A percentile compares a stretch with the other conserved stretches of the same genome.
Conservation (phyloP, 2,888 invertebrate species). For the Ryuthela nishihirai region DNA sequence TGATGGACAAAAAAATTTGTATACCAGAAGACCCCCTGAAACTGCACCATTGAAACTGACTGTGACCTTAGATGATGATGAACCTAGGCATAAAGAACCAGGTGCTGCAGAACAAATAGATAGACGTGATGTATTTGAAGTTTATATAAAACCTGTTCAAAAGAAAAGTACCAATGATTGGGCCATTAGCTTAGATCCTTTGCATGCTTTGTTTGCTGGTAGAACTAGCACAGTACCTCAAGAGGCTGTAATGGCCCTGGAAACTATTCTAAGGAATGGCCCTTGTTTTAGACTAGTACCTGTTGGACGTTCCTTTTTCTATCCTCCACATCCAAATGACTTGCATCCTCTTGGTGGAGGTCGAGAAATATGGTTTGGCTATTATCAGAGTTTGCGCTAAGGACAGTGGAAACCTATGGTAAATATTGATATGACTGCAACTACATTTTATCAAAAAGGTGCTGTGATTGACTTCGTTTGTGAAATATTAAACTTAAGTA, state of each 20-base stretch:
- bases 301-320: constrained; percentile 34
- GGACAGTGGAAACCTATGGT: constrained; percentile 38
- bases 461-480: constrained; percentile 25
- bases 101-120: too few species aligned
- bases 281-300: constrained; percentile 27
- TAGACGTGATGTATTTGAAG: constrained; percentile 12
- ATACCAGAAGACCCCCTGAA: constrained; percentile 54
- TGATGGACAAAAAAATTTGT: constrained; percentile 57
- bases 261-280: constrained; percentile 31
- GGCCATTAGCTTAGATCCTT: constrained; percentile 27
- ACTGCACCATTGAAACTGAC: constrained; percentile 42
- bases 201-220: constrained; percentile 22
- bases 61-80: constrained; percentile 3
- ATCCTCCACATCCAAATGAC: constrained; percentile 10
- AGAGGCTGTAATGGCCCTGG: constrained; percentile 35
- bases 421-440: constrained; percentile 35
- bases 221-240: constrained; percentile 8
- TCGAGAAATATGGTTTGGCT: constrained; percentile 40
- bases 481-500: background rate
- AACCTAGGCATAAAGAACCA: constrained; percentile 8
- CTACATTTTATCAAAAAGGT: constrained; percentile 26
- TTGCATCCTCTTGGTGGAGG: constrained; percentile 27
- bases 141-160: constrained; percentile 23
- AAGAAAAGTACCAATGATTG: constrained; percentile 22
- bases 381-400: constrained; percentile 34